Base-by-base conservation (phyloP, 2,888 invertebrate genomes). In the Gastracanthus pulcherrimus region DNA sequence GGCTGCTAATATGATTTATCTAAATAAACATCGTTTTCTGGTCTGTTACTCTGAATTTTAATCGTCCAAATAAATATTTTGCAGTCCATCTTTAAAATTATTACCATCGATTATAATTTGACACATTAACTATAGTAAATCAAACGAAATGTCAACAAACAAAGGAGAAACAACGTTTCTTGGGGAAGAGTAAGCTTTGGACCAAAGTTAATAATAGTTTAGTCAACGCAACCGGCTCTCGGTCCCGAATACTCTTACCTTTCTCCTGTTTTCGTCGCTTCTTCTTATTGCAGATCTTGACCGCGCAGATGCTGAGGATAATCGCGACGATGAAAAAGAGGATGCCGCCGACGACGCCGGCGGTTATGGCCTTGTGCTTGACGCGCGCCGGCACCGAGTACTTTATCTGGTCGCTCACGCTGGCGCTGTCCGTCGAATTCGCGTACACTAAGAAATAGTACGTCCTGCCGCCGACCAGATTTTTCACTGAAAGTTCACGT, bases 271-370 rank as follows among this genome's bases (percentile, higher is more conserved):
- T 98, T 94, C 98, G 96, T 90, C 98, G 95, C 93, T 98, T 98
- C 91, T 98, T 94, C 93, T 98, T 98, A 94, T 98, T 98, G 95
- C 98, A 98, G 92, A 98, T 98, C 94, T 98, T 98, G 91, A 98
- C 98, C 89, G 98, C 98, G 94, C 98, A 98, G 91, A 98, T 97
- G 89, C 98, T 98, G 90, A 99, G 95, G 91, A 98, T 97, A 93
- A 98, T 98, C 92, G 98, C 98, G 90, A 98, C 98, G 91, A 98
- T 96, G 94, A 98, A 98, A 94, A 99, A 98, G 91, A 98, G 94
- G 90, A 99, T 96, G 86, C 98, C 98, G 88, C 98, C 98, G 87
- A 98, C 98, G 89, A 98, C 97, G 84, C 98, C 98, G 89, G 98
- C 98, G 83, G 97, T 98, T 92, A 98, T 97, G 86, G 98, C 98